A percentile compares a stretch with the other conserved stretches of the same genome.
These are phyloP conservation scores for Forbesichthys agassizii DNA, from an alignment of 2,113 vertebrate species.

Conservation along the genomic window DNA sequence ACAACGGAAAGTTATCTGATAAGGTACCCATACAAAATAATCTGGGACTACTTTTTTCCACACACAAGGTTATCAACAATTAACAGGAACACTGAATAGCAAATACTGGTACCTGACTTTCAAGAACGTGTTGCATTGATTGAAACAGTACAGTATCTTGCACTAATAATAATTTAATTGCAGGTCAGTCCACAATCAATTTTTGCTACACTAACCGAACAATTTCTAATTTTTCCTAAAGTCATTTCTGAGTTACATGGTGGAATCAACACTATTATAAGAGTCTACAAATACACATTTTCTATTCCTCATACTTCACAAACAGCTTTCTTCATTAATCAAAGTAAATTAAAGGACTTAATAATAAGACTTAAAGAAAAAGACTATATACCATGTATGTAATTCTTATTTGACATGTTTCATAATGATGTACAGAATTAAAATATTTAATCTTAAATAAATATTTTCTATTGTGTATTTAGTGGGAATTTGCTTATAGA, in stretches of 20 bases:
- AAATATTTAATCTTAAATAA: not conserved
- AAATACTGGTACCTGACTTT: constrained; percentile 10
- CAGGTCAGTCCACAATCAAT: not conserved
- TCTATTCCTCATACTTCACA: not conserved
- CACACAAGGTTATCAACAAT: constrained; percentile 21
- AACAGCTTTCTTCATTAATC: not conserved
- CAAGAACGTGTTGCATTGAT: not conserved
- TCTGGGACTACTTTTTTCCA: not conserved
- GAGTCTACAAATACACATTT: too few relatives aligned
- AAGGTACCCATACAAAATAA: constrained; percentile 4
- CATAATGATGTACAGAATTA: not conserved
- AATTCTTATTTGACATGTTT: too few relatives aligned
- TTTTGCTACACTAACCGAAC: not conserved
- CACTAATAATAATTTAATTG: not conserved
- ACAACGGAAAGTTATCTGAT: constrained; percentile 19
- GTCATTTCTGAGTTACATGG: too few relatives aligned
- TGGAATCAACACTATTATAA: too few relatives aligned
- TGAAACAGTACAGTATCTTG: not conserved
- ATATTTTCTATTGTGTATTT: constrained; percentile 8
- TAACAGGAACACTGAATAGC: constrained; percentile 16
- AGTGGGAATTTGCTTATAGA: constrained; percentile 12
- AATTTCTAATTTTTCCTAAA: too few relatives aligned
- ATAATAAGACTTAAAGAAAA: too few relatives aligned
- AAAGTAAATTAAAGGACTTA: not conserved
- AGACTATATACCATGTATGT: too few relatives aligned